phyloP scores from a whole-genome alignment of 2,888 invertebrate species.

The Anticlea derivata region DNA sequence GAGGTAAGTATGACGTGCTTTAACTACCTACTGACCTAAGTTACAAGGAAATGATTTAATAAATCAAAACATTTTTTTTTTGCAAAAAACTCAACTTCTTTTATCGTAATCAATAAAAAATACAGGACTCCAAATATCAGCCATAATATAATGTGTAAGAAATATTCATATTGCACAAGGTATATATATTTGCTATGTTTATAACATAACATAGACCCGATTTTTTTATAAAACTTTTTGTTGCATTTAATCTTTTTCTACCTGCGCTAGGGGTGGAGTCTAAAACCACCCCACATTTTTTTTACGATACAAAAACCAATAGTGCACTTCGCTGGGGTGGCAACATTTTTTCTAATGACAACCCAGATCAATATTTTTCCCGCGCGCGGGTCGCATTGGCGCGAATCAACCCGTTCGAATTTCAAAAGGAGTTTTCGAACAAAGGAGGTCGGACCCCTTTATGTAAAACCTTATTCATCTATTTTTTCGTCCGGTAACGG shows the following conservation, averaged over 20 bases:
- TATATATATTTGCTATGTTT: background rate
- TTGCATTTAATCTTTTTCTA: slow-evolving; percentile 58
- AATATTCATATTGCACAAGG: too few relatives aligned
- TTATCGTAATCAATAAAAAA: too few relatives aligned
- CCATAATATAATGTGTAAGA: too few relatives aligned
- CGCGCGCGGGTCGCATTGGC: slow-evolving; percentile 66
- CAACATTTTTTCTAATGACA: slow-evolving; percentile 68
- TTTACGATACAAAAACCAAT: slow-evolving; percentile 68
- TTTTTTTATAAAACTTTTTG: slow-evolving; percentile 46
- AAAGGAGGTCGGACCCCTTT: slow-evolving; percentile 65
- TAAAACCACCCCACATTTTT: slow-evolving; percentile 68
- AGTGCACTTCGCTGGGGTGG: slow-evolving; percentile 65
- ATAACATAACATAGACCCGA: slow-evolving; percentile 20
- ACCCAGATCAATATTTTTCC: slow-evolving; percentile 73
- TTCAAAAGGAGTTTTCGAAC: slow-evolving; percentile 45
- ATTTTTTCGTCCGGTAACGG: slow-evolving; percentile 77
- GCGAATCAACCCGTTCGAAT: slow-evolving; percentile 53
- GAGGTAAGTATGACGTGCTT: too few relatives aligned
- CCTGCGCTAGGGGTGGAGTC: slow-evolving; percentile 71
- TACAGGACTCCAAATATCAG: too few relatives aligned
- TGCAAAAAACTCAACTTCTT: too few relatives aligned
- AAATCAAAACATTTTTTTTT: too few relatives aligned
- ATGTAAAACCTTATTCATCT: slow-evolving; percentile 75
- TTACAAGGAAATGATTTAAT: too few relatives aligned
- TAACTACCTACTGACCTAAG: too few relatives aligned